phyloP scores from a whole-genome alignment of 2,113 vertebrate genomes.

The Hydrolagus affinis region DNA sequence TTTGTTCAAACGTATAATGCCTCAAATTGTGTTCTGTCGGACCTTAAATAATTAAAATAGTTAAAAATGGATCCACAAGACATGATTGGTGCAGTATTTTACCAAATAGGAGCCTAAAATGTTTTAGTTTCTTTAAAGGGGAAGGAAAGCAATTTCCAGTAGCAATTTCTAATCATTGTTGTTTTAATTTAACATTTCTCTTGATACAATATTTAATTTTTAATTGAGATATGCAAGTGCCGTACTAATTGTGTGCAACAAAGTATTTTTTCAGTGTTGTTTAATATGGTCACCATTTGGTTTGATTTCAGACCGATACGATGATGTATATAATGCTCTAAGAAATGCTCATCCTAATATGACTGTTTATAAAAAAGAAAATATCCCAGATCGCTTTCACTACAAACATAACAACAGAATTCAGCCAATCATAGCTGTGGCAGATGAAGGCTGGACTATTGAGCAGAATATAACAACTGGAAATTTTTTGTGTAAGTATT shows the following conservation, averaged over 20 bases:
- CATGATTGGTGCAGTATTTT: too few relatives aligned
- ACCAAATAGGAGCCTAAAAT: too few relatives aligned
- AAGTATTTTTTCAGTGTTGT: neutral
- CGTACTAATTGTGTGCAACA: neutral
- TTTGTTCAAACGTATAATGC: too few relatives aligned
- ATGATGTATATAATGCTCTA: conserved; percentile 67
- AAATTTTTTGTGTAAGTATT: conserved; percentile 62
- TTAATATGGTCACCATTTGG: conserved; percentile 28
- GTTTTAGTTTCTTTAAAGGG: too few relatives aligned
- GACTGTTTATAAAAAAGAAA: conserved; percentile 72
- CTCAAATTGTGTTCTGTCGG: too few relatives aligned
- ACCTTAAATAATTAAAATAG: too few relatives aligned
- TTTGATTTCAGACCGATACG: conserved; percentile 61
- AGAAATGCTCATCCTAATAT: conserved; percentile 70
- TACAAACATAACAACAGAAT: conserved; percentile 72
- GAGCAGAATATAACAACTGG: conserved; percentile 61
- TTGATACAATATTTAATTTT: too few relatives aligned
- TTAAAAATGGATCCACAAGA: too few relatives aligned
- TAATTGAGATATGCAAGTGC: too few relatives aligned
- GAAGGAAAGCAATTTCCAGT: too few relatives aligned
- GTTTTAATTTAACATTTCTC: too few relatives aligned
- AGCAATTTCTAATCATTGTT: too few relatives aligned
- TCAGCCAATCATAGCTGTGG: conserved; percentile 74
- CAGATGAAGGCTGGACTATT: conserved; percentile 77
- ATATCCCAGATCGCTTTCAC: conserved; percentile 67